Base-by-base conservation (phyloP, 2,888 invertebrate species). In the Caradrina clavipalpis region DNA sequence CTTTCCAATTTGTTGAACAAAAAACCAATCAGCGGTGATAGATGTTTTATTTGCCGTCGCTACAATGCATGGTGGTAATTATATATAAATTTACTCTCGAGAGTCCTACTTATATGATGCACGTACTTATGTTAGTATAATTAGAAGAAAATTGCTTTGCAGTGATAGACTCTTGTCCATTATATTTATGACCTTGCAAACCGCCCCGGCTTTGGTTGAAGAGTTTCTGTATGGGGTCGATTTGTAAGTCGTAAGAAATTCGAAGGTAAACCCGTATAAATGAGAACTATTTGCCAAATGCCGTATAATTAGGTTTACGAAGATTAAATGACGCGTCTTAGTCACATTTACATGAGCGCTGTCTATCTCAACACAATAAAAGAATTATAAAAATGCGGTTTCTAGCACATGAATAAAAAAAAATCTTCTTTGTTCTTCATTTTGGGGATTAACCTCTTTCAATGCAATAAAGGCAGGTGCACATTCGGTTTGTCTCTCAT, bases 21-120 rank as follows among this genome's bases (percentile, higher is more conserved):
- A 53, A 69, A 69, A 47, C 31, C 39, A 56, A 35, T 69, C 13
- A 61, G 55, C n/a, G 8, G 42, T 60, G 69, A 55, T 76, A 56
- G 59, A 75, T 71, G 76, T 21, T 71, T 62, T 80, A 31, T 78
- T 76, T 83, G 70, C 79, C 64, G 60, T 73, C 78, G 64, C 21
- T 82, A 79, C 73, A 50, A 0, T 50, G 49, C 26, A 45, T 61
- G 55, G 55, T 51, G 13, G 62, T 64, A 47, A 70, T 59, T 75
- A 71, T 70, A 71, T 65, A 73, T 66, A 53, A 54, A 74, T 78
- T 80, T 69, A 53, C 56, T 55, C 47, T 59, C 17, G 51, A 72
- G 67, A 81, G 62, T 77, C 76, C 62, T 60, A 79, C 64, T 63
- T 78, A 51, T 45, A 42, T 11, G 58, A 58, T 50, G 39, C 39